A percentile compares a stretch with the other conserved stretches of the same genome.
Conservation (phyloP, 2,797 vertebrate species). For the Ceyx erithaca region DNA sequence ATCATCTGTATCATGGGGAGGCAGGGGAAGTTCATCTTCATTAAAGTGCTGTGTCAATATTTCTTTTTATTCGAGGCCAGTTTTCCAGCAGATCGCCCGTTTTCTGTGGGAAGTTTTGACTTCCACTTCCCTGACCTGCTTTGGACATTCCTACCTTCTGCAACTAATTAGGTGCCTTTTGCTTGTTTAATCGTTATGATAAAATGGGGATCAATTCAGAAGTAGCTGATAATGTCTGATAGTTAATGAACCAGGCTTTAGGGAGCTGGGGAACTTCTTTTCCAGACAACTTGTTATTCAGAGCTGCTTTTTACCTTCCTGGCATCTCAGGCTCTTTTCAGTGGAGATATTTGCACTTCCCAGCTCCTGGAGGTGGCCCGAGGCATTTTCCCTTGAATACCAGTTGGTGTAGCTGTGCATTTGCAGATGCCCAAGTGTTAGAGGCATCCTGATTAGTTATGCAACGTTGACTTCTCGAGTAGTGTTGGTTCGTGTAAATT, state of each 20-base stretch:
- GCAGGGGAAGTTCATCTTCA: constrained; percentile 12
- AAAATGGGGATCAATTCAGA: neutral
- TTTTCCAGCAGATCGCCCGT: neutral
- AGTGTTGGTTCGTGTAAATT: neutral
- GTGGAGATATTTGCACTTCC: neutral
- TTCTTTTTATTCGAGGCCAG: neutral
- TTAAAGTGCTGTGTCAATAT: neutral
- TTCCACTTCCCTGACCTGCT: neutral
- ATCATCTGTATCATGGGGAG: neutral
- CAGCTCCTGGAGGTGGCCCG: neutral
- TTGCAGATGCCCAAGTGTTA: neutral
- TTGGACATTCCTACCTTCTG: neutral
- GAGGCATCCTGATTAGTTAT: neutral
- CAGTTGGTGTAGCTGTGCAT: constrained; percentile 40
- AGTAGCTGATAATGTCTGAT: neutral
- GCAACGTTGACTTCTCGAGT: neutral
- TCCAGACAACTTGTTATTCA: neutral
- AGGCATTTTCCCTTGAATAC: neutral
- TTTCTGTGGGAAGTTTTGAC: neutral
- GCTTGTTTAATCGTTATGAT: neutral
- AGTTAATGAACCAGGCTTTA: neutral
- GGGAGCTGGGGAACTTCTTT: neutral
- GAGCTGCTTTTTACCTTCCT: neutral
- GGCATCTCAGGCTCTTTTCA: neutral
- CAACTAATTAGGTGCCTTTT: neutral